phyloP scores from a whole-genome alignment of 2,888 invertebrate species.

The Cephus rjabovi region DNA sequence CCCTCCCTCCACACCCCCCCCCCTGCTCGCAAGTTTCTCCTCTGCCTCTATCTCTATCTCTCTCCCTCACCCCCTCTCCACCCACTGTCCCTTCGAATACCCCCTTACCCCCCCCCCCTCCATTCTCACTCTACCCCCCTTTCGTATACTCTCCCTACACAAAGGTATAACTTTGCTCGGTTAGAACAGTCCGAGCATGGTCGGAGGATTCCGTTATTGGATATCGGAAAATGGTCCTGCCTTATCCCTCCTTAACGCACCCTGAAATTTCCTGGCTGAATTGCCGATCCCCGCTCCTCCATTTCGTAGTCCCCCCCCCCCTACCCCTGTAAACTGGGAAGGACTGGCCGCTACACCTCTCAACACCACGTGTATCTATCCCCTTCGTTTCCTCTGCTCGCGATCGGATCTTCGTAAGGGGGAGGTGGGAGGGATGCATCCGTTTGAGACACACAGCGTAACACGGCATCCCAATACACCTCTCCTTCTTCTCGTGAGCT shows the following conservation, averaged over 20 bases:
- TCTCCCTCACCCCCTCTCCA: background rate
- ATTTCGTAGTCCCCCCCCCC: no score
- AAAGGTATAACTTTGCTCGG: constrained; percentile 9
- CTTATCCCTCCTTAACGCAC: constrained; percentile 1
- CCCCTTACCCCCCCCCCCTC: no score
- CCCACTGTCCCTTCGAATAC: background rate
- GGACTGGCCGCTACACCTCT: background rate
- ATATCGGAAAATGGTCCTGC: constrained; percentile 20
- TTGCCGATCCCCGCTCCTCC: background rate
- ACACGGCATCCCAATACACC: background rate
- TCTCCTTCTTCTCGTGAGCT: background rate
- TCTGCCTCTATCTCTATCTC: background rate
- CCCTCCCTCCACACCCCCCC: background rate
- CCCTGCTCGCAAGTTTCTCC: background rate
- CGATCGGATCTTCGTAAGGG: no score
- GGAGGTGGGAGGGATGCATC: background rate
- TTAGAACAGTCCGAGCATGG: constrained; percentile 7
- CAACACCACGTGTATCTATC: background rate
- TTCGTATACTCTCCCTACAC: background rate
- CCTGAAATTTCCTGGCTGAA: background rate
- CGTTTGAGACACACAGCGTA: background rate
- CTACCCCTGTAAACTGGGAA: background rate
- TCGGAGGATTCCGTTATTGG: constrained; percentile 18
- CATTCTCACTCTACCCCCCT: background rate
- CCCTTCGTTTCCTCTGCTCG: background rate